Percentiles rank a stretch among this genome's conserved stretches.
Conservation (phyloP, 2,888 invertebrate species). For the Calliphora vomitoria region DNA sequence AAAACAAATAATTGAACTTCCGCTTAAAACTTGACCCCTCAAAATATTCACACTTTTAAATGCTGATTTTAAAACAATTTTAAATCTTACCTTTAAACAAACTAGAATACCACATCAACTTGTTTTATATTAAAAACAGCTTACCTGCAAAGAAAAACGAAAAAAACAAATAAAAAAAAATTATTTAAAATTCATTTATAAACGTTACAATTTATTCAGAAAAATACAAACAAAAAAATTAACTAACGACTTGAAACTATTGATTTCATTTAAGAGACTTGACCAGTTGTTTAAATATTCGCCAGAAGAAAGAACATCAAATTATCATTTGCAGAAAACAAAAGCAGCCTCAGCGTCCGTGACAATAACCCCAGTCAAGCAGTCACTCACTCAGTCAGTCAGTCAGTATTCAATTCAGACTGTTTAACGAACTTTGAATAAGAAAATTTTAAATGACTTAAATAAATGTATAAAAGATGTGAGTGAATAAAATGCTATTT, state of each 20-base stretch:
- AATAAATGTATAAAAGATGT: conserved; percentile 29
- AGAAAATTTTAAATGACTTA: background rate
- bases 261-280: background rate
- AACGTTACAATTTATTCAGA: conserved; percentile 29
- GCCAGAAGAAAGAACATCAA: background rate
- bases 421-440: conserved; percentile 32
- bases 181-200: conserved; percentile 42
- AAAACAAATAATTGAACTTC: background rate
- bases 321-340: conserved; percentile 23
- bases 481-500: background rate
- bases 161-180: background rate
- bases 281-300: background rate
- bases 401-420: background rate
- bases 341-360: background rate
- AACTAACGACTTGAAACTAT: conserved; percentile 1
- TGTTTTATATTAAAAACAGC: background rate
- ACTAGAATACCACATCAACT: background rate
- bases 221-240: background rate
- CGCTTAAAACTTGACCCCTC: background rate
- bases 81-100: conserved; percentile 43
- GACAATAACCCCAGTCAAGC: conserved; percentile 15
- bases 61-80: background rate
- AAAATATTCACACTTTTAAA: background rate
- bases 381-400: background rate
- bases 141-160: conserved; percentile 62